These are phyloP conservation scores for Leucoma salicis DNA, from an alignment of 2,888 invertebrate genomes.

Conservation along the genomic window DNA sequence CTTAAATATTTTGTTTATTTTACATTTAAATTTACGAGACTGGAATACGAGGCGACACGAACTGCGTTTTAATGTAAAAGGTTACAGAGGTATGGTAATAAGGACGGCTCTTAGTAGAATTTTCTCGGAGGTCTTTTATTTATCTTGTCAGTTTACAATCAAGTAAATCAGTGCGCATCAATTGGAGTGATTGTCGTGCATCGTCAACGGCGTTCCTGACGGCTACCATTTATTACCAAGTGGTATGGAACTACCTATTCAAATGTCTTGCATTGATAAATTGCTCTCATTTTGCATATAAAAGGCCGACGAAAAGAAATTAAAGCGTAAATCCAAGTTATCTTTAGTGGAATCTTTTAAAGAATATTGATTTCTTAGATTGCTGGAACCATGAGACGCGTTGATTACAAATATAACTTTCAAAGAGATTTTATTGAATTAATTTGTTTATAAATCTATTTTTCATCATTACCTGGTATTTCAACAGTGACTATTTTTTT, in stretches of 20 bases:
- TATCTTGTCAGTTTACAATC: constrained; percentile 39
- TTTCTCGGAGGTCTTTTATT: constrained; percentile 27
- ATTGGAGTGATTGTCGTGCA: constrained; percentile 35
- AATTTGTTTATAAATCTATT: no score
- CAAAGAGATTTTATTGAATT: no score
- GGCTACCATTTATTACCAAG: constrained; percentile 48
- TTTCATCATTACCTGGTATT: no score
- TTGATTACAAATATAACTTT: no score
- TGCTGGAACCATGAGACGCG: constrained; percentile 5
- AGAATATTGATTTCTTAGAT: constrained; percentile 38
- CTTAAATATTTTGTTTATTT: constrained; percentile 22
- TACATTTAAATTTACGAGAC: constrained; percentile 22
- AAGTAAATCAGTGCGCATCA: constrained; percentile 44
- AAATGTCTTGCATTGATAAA: constrained; percentile 72
- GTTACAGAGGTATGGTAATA: constrained; percentile 29
- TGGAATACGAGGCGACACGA: constrained; percentile 11
- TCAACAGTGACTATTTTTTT: no score
- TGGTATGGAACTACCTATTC: constrained; percentile 62
- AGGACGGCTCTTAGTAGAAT: constrained; percentile 25
- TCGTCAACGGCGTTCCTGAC: constrained; percentile 23
- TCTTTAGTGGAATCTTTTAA: constrained; percentile 50
- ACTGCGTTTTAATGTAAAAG: constrained; percentile 20
- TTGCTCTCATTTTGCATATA: constrained; percentile 71
- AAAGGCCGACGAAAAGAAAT: constrained; percentile 57
- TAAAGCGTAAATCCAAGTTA: constrained; percentile 51